phyloP scores from a whole-genome alignment of 2,113 vertebrate genomes.

The Dendropsophus ebraccatus region DNA sequence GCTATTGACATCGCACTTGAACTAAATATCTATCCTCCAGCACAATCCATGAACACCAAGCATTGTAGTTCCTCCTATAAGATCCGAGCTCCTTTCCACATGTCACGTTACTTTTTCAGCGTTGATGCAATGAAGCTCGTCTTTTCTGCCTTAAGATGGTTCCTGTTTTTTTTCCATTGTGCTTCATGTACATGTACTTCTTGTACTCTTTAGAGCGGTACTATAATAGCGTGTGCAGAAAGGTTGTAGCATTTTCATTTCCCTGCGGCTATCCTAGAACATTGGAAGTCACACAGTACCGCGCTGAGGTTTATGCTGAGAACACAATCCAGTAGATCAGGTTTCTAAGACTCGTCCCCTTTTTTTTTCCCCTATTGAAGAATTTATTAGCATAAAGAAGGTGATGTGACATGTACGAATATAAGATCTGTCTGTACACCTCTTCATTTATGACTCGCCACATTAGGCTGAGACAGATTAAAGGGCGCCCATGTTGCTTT shows the following conservation, averaged over 20 bases:
- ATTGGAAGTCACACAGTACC: background rate
- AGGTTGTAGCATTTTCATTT: background rate
- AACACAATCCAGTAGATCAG: slow-evolving; percentile 30
- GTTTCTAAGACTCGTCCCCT: background rate
- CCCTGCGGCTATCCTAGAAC: slow-evolving; percentile 33
- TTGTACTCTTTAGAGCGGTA: background rate
- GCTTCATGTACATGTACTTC: too few relatives aligned
- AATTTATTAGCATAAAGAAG: background rate
- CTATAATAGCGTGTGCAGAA: background rate
- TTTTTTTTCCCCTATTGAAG: background rate
- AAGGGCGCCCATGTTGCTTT: too few relatives aligned
- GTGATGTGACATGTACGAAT: slow-evolving; percentile 1
- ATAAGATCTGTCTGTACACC: background rate
- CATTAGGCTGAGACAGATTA: background rate
- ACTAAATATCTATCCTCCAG: background rate
- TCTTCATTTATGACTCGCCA: background rate
- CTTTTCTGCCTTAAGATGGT: background rate
- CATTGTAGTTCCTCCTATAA: background rate
- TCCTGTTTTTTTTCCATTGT: background rate
- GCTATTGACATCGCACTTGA: too few relatives aligned
- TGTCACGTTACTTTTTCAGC: too few relatives aligned
- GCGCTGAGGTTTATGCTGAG: background rate
- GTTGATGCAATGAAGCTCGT: too few relatives aligned
- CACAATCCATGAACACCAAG: background rate
- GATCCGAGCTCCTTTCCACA: background rate